phyloP scores from a whole-genome alignment of 2,888 invertebrate species.

The Rotaria macrura region DNA sequence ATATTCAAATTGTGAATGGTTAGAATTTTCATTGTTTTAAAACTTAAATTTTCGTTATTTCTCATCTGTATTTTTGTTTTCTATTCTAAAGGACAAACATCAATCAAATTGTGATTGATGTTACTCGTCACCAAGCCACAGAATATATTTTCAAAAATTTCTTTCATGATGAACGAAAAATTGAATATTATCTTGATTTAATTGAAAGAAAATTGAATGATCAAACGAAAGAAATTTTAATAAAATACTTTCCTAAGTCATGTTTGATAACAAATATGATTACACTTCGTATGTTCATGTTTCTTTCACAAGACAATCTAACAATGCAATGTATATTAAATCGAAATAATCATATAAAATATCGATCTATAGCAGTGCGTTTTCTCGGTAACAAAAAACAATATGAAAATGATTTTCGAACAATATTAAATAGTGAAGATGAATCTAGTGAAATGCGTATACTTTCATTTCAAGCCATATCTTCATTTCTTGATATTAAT shows the following conservation, averaged over 20 bases:
- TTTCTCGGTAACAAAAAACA: not conserved
- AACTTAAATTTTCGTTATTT: too few species aligned
- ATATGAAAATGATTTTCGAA: not conserved
- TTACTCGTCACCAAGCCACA: not conserved
- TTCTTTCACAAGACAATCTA: not conserved
- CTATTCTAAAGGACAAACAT: not conserved
- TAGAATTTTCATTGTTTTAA: not conserved
- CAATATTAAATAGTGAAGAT: not conserved
- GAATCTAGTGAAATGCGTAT: not conserved
- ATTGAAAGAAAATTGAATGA: not conserved
- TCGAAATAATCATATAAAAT: not conserved
- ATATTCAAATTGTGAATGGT: not conserved
- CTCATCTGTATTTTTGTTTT: not conserved
- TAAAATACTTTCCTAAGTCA: not conserved
- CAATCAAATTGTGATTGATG: not conserved
- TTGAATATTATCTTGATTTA: not conserved
- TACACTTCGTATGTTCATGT: not conserved
- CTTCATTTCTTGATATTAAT: not conserved
- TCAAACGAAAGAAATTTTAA: not conserved
- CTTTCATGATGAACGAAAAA: not conserved
- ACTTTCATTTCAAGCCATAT: not conserved
- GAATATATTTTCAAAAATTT: not conserved
- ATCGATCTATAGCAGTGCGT: not conserved
- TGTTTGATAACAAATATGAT: not conserved
- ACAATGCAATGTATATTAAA: not conserved